Percentiles rank a stretch among this genome's conserved stretches.
phyloP scores from a whole-genome alignment of 2,797 vertebrate species.

The Gambusia yucatana region DNA sequence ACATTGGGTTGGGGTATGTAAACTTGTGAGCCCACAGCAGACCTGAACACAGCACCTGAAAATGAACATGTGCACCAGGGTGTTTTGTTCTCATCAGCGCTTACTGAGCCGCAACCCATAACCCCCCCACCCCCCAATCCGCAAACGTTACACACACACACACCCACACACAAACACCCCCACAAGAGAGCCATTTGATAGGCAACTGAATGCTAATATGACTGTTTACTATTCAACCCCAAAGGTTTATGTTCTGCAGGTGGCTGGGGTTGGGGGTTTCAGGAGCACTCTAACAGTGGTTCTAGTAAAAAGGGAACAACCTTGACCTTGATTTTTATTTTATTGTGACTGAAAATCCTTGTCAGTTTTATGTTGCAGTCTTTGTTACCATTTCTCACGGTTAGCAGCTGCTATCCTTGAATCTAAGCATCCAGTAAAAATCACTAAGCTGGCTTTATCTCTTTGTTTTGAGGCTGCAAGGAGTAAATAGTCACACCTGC shows the following conservation, averaged over 20 bases:
- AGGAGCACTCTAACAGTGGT: background rate
- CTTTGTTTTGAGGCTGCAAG: background rate
- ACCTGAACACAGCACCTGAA: background rate
- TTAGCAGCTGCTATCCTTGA: background rate
- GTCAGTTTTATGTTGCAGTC: background rate
- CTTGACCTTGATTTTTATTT: constrained; percentile 3
- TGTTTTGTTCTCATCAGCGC: background rate
- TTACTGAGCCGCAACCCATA: background rate
- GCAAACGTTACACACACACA: background rate
- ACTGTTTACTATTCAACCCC: constrained; percentile 5
- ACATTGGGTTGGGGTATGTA: background rate
- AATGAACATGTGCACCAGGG: background rate
- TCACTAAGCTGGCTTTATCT: background rate
- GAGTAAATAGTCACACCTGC: background rate
- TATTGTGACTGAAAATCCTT: background rate
- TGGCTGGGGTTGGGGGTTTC: background rate
- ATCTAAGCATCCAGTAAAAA: background rate
- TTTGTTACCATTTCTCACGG: background rate
- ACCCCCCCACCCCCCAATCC: no score
- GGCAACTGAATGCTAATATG: constrained; percentile 9
- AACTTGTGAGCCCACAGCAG: background rate
- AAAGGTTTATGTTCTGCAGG: constrained; percentile 6
- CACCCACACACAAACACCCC: background rate
- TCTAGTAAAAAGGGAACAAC: background rate
- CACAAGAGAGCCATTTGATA: background rate